Evolutionary conservation across 2,888 invertebrate species (phyloP).

Genomic region (Odontomyia ornata): DNA sequence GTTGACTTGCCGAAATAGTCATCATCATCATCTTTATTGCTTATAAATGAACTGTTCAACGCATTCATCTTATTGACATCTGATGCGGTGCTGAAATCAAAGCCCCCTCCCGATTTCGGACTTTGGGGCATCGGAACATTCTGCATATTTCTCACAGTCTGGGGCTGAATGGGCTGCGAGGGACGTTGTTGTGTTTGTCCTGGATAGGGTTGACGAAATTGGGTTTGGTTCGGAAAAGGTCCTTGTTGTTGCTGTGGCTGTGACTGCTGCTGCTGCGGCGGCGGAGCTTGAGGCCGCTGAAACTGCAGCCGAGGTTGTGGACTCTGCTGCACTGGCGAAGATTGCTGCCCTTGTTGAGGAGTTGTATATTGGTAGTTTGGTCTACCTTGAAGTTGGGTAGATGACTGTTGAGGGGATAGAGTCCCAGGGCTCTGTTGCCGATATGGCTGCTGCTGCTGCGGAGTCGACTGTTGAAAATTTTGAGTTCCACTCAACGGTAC

Average conservation of each 20-base stretch:
- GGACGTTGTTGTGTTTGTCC: constrained; percentile 53
- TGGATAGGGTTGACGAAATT: constrained; percentile 51
- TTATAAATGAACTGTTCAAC: constrained; percentile 44
- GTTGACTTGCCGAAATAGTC: constrained; percentile 62
- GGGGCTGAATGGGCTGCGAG: constrained; percentile 46
- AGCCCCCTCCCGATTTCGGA: constrained; percentile 7
- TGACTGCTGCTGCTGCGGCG: constrained; percentile 57
- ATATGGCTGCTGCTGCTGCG: constrained; percentile 46
- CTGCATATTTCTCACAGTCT: constrained; percentile 40
- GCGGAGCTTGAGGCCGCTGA: constrained; percentile 54
- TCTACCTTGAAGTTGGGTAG: constrained; percentile 52
- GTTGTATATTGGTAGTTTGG: constrained; percentile 52
- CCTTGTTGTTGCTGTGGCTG: constrained; percentile 44
- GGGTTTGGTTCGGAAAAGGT: neutral
- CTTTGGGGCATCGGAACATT: constrained; percentile 23
- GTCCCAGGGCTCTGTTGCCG: constrained; percentile 52
- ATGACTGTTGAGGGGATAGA: constrained; percentile 29
- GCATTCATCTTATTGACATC: constrained; percentile 46
- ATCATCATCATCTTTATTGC: constrained; percentile 60
- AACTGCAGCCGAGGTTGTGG: constrained; percentile 42
- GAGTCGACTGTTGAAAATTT: constrained; percentile 48
- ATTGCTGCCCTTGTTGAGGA: constrained; percentile 47
- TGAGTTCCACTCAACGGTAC: constrained; percentile 45
- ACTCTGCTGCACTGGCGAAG: constrained; percentile 49
- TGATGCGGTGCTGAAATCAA: constrained; percentile 36